These are phyloP conservation scores for Drosophila mettleri DNA, from an alignment of 2,888 invertebrate species.

Conservation along the genomic window DNA sequence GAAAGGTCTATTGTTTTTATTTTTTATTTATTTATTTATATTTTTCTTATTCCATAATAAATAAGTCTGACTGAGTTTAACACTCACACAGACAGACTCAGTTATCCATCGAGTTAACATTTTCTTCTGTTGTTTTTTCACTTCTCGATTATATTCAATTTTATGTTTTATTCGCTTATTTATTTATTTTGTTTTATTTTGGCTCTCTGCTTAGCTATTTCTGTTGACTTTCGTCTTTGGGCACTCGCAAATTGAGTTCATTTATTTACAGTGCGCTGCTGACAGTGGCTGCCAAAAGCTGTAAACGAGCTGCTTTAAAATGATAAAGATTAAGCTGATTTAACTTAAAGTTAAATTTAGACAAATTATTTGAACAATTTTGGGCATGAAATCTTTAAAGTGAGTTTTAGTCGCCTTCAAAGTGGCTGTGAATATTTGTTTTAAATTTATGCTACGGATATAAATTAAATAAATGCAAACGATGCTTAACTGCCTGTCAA, in stretches of 20 bases:
- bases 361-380: too few relatives aligned
- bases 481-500: background rate
- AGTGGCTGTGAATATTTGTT: too few relatives aligned
- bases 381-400: too few relatives aligned
- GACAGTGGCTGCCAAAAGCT: conserved; percentile 35
- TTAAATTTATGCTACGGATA: too few relatives aligned
- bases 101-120: conserved; percentile 39
- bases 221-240: conserved; percentile 42
- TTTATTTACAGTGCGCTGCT: conserved; percentile 51
- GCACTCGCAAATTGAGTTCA: conserved; percentile 63
- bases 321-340: background rate
- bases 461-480: background rate
- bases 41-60: background rate
- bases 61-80: background rate
- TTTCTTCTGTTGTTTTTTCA: conserved; percentile 18
- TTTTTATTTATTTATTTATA: conserved; percentile 5
- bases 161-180: conserved; percentile 21
- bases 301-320: background rate
- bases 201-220: conserved; percentile 50
- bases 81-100: background rate
- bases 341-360: too few relatives aligned
- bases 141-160: conserved; percentile 5
- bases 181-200: conserved; percentile 24
- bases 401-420: too few relatives aligned
- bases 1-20: conserved; percentile 60